These are phyloP conservation scores for Luperina testacea DNA, from an alignment of 2,888 invertebrate genomes.

Conservation along the genomic window DNA sequence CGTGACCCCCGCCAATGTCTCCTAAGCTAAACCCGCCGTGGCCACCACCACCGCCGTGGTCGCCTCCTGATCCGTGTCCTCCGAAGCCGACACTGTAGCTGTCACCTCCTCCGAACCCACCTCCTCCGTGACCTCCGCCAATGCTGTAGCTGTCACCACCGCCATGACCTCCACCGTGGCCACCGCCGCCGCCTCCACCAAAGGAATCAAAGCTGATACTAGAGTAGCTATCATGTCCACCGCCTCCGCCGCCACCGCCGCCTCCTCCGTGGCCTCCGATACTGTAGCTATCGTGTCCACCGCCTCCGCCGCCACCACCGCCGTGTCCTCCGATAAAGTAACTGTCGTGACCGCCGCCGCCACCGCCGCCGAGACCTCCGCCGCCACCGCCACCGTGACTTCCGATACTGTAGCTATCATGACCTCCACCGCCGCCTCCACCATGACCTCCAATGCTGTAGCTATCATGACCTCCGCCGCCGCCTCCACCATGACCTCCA, in stretches of 20 bases:
- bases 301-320: slow-evolving; percentile 57
- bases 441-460: slow-evolving; percentile 52
- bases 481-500: slow-evolving; percentile 66
- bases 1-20: slow-evolving; percentile 67
- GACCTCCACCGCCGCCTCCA: slow-evolving; percentile 57
- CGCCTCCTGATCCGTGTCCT: slow-evolving; percentile 65
- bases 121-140: slow-evolving; percentile 61
- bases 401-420: slow-evolving; percentile 68
- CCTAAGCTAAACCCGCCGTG: slow-evolving; percentile 72
- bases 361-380: slow-evolving; percentile 50
- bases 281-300: slow-evolving; percentile 47
- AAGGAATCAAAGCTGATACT: slow-evolving; percentile 32
- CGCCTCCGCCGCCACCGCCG: slow-evolving; percentile 57
- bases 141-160: slow-evolving; percentile 53
- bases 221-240: slow-evolving; percentile 59
- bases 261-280: slow-evolving; percentile 58
- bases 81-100: slow-evolving; percentile 65
- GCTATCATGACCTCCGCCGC: slow-evolving; percentile 31
- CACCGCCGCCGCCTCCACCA: slow-evolving; percentile 58
- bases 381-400: slow-evolving; percentile 64
- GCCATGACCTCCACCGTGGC: slow-evolving; percentile 63
- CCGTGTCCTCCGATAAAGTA: slow-evolving; percentile 60
- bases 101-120: slow-evolving; percentile 65
- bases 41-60: slow-evolving; percentile 70
- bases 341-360: slow-evolving; percentile 57